Base-by-base conservation (phyloP, 2,113 vertebrate genomes). In the Brachirus orientalis region DNA sequence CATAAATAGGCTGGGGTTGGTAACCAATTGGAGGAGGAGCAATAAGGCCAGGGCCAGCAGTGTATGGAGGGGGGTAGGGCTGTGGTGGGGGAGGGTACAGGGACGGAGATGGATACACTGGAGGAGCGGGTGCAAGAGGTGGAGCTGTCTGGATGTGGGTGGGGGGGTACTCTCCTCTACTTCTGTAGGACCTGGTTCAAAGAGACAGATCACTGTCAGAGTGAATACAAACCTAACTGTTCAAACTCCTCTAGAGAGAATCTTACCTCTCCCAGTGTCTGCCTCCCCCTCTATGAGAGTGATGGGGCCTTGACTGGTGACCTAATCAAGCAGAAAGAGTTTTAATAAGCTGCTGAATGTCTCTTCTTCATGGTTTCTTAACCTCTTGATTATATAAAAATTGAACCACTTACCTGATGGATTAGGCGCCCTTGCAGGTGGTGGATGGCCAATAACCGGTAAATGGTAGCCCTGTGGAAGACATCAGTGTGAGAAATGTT, bases 1-100 rank as follows among this genome's bases (percentile, higher is more conserved):
- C 94, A 93, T 77, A 96, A 88, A 86, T 89, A 92, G 87, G 94
- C 93, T 63, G 98, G 89, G 83, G 96, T 92, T 86, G 96, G 95
- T 83, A 99, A 80, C 88, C 86, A 77, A 95, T 93, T 56, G 94
- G 89, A 64, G 96, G 94, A 12, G 95, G 93, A 1, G 96, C 95
- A 55, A 96, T 93, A 48, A 97, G 95, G 41, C 96, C 95, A 17
- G 95, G 83, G 0, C 79, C 89, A 8, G 85, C n/a, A 11, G 57
- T 9, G 68, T 89, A 92, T 0, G 82, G 82, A 37, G 89, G 88
- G 0, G 82, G 81, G 45, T 87, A 92, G 18, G 81, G 1, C 72
- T 89, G 88, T 4, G 86, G 87, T 1, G 89, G 88, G 3, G 86
- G 86, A 0, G 80, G 84, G 64, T 89, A 91, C 10, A 88, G 28